Conservation (phyloP, 2,113 vertebrate genomes). For the Mus spicilegus region DNA sequence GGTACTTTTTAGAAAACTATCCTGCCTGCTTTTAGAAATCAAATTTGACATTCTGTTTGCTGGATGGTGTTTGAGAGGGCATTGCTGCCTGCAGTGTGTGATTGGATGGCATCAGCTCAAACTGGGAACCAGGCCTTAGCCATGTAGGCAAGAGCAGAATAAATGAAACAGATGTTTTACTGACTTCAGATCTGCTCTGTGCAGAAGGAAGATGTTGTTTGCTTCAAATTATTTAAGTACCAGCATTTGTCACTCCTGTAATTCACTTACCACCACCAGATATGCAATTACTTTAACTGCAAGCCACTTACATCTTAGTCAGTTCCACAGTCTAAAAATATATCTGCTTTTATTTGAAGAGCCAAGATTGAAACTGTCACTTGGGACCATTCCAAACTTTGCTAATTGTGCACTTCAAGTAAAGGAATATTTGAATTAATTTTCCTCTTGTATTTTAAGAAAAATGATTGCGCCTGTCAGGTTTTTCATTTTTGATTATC, state of each 20-base stretch:
- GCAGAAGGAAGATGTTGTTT: slow-evolving; percentile 75
- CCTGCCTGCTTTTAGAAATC: slow-evolving; percentile 34
- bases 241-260: slow-evolving; percentile 78
- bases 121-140: slow-evolving; percentile 25
- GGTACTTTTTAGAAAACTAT: slow-evolving; percentile 62
- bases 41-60: slow-evolving; percentile 47
- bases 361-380: slow-evolving; percentile 80
- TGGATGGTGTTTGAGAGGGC: neutral
- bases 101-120: slow-evolving; percentile 68
- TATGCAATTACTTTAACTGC: slow-evolving; percentile 79
- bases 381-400: slow-evolving; percentile 75
- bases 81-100: neutral
- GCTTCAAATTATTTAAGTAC: slow-evolving; percentile 80
- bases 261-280: slow-evolving; percentile 78
- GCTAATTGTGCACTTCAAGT: slow-evolving; percentile 77
- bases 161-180: slow-evolving; percentile 79
- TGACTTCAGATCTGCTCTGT: slow-evolving; percentile 63
- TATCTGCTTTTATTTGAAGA: slow-evolving; percentile 78
- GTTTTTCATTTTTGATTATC: slow-evolving; percentile 53
- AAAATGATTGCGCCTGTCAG: slow-evolving; percentile 63
- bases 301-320: slow-evolving; percentile 69
- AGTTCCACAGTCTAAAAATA: slow-evolving; percentile 85
- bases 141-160: slow-evolving; percentile 53
- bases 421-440: slow-evolving; percentile 76
- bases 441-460: slow-evolving; percentile 70